Evolutionary conservation across 2,888 invertebrate species (phyloP).

Genomic region (Plutella xylostella): DNA sequence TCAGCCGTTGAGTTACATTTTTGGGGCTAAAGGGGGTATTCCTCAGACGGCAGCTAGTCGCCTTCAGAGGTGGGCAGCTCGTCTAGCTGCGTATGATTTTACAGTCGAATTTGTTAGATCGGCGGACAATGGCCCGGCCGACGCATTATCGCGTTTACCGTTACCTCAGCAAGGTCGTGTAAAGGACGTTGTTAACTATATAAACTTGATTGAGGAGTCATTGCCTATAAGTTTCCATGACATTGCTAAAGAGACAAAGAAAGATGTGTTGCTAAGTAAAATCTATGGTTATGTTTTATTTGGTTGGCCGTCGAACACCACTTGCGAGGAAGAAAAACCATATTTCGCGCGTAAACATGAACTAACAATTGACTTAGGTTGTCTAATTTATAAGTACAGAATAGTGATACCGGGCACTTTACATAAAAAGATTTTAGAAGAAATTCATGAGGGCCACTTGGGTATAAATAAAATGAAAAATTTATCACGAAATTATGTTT

Average conservation of each 20-base stretch:
- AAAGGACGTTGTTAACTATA: constrained; percentile 8
- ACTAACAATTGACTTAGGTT: no score
- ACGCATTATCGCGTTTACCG: background rate
- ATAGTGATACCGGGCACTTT: background rate
- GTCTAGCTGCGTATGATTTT: background rate
- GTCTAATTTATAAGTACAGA: background rate
- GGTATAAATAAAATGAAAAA: background rate
- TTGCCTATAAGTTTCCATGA: constrained; percentile 13
- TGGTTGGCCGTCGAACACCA: constrained; percentile 18
- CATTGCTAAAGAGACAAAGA: constrained; percentile 10
- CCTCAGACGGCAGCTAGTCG: constrained; percentile 3
- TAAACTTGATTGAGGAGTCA: constrained; percentile 10
- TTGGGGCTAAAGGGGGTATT: background rate
- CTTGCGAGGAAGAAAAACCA: no score
- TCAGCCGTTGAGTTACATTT: background rate
- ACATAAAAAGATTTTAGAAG: background rate
- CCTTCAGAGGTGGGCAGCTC: background rate
- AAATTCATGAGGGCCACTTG: no score
- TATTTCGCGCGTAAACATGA: no score
- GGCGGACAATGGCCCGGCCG: background rate
- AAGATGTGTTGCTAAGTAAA: constrained; percentile 17
- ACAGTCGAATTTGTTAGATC: background rate
- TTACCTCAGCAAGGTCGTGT: background rate
- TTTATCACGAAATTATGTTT: background rate
- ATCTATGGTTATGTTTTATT: constrained; percentile 16